Conservation (phyloP, 2,888 invertebrate species). For the Andrena marginata region DNA sequence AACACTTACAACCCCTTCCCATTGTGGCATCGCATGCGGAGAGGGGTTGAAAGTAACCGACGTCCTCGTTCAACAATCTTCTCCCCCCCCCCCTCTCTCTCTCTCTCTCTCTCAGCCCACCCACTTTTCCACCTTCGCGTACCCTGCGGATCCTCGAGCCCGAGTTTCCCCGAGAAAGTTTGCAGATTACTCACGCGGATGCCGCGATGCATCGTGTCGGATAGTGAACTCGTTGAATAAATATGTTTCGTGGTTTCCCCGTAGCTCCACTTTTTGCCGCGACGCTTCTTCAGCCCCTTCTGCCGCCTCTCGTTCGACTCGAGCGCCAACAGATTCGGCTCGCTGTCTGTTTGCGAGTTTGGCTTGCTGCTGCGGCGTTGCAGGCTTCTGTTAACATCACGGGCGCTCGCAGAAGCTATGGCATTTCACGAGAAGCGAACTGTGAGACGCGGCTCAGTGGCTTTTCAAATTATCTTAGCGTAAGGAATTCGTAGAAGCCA, state of each 20-base stretch:
- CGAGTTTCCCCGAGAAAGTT: slow-evolving; percentile 77
- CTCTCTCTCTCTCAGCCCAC: slow-evolving; percentile 19
- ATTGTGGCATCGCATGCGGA: slow-evolving; percentile 32
- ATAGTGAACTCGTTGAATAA: slow-evolving; percentile 77
- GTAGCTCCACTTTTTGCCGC: slow-evolving; percentile 32
- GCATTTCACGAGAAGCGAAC: background rate
- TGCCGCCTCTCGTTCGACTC: background rate
- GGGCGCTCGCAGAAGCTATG: background rate
- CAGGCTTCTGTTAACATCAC: background rate
- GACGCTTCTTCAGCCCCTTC: slow-evolving; percentile 8
- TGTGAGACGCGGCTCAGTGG: too few species aligned
- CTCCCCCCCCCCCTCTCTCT: background rate
- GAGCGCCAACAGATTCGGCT: background rate
- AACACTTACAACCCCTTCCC: slow-evolving; percentile 64
- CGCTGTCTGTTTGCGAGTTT: slow-evolving; percentile 6
- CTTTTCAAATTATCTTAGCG: too few species aligned
- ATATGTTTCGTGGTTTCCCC: slow-evolving; percentile 71
- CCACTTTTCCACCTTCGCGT: slow-evolving; percentile 16
- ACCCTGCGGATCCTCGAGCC: slow-evolving; percentile 63
- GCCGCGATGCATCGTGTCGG: slow-evolving; percentile 70
- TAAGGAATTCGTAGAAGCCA: too few species aligned
- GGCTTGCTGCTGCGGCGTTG: background rate
- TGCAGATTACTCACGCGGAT: slow-evolving; percentile 81
- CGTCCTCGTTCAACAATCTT: slow-evolving; percentile 24
- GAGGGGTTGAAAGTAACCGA: slow-evolving; percentile 61